phyloP scores from a whole-genome alignment of 2,797 vertebrate species.

The Alcedo quadribrachys region DNA sequence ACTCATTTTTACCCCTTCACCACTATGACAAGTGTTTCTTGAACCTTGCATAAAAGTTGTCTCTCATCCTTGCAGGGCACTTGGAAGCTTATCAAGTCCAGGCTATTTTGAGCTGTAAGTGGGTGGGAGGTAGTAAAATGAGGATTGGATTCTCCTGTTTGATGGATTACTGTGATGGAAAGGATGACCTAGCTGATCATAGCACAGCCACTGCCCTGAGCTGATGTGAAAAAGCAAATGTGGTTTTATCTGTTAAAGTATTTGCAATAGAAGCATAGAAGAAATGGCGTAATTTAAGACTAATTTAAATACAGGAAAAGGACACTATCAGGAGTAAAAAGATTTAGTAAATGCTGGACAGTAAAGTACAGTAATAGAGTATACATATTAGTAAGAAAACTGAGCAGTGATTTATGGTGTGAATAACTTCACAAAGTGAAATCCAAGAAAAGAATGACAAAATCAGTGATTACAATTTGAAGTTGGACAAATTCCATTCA shows the following conservation, averaged over 20 bases:
- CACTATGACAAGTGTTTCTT: slow-evolving; percentile 36
- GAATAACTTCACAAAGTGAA: neutral
- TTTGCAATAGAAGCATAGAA: neutral
- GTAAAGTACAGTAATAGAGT: neutral
- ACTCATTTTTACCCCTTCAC: slow-evolving; percentile 56
- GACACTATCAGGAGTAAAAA: neutral
- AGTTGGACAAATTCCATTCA: slow-evolving; percentile 8
- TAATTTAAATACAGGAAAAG: neutral
- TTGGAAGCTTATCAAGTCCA: slow-evolving; percentile 39
- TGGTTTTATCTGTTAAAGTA: neutral
- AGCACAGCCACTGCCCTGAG: neutral
- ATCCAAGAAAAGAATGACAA: neutral
- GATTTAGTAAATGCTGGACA: neutral
- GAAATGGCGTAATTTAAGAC: neutral
- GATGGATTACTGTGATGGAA: neutral
- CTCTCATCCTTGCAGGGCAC: slow-evolving; percentile 26
- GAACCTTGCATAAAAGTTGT: slow-evolving; percentile 40
- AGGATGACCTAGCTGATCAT: neutral
- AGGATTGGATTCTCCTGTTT: slow-evolving; percentile 23
- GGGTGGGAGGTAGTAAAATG: slow-evolving; percentile 26
- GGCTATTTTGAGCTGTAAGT: slow-evolving; percentile 23
- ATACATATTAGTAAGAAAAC: neutral
- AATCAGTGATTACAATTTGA: neutral
- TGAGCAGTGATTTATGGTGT: neutral
- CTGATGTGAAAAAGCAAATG: neutral